phyloP scores from a whole-genome alignment of 2,113 vertebrate genomes.

The Toxotes jaculatrix region DNA sequence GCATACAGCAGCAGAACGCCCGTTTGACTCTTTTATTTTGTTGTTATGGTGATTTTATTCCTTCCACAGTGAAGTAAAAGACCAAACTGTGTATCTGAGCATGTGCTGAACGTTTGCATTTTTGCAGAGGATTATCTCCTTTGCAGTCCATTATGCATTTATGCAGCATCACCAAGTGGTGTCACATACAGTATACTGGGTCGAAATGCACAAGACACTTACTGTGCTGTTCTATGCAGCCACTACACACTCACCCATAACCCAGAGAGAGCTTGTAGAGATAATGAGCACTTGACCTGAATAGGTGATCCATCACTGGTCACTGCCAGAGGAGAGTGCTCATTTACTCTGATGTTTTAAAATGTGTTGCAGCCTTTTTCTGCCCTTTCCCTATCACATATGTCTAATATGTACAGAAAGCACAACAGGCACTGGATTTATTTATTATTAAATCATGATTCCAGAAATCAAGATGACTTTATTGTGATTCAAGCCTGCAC shows the following conservation, averaged over 20 bases:
- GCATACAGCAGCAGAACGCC: slow-evolving; percentile 10
- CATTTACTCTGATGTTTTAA: background rate
- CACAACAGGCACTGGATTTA: background rate
- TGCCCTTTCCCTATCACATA: background rate
- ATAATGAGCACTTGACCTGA: slow-evolving; percentile 21
- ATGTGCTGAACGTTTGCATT: slow-evolving; percentile 1
- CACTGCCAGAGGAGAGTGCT: background rate
- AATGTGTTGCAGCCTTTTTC: background rate
- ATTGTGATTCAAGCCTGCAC: background rate
- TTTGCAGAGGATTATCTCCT: background rate
- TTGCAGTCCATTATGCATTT: slow-evolving; percentile 7
- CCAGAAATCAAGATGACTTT: background rate
- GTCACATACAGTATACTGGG: slow-evolving; percentile 25
- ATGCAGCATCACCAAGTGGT: slow-evolving; percentile 1
- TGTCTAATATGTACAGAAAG: background rate
- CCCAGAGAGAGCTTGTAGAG: background rate
- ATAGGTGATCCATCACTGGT: background rate
- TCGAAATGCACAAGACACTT: slow-evolving; percentile 8
- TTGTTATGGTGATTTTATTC: slow-evolving; percentile 18
- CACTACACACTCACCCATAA: background rate
- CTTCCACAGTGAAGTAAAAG: background rate
- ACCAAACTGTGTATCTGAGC: background rate
- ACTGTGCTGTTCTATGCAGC: background rate
- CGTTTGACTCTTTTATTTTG: slow-evolving; percentile 3
- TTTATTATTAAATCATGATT: no score